These are phyloP conservation scores for Dipodomys spectabilis DNA, from an alignment of 2,113 vertebrate species.

Conservation along the genomic window DNA sequence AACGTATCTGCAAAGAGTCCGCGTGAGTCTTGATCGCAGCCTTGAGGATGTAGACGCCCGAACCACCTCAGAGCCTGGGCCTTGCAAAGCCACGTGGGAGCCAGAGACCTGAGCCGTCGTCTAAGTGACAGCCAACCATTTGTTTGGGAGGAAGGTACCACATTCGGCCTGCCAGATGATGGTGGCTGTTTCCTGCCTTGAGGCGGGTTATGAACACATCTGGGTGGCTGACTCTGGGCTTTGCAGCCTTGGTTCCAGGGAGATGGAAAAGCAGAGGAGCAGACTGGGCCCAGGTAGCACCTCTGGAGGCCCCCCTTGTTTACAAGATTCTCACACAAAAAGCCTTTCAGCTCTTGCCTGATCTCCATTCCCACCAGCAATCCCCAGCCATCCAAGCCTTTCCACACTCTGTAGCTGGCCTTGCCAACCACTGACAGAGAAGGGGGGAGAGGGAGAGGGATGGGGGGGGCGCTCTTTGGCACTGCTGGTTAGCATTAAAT, in stretches of 20 bases:
- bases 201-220: constrained; percentile 30
- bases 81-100: background rate
- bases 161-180: background rate
- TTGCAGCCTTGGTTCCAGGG: background rate
- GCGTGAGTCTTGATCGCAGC: background rate
- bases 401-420: background rate
- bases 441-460: background rate
- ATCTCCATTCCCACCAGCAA: background rate
- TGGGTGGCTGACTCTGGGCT: background rate
- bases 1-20: background rate
- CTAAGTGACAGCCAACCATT: constrained; percentile 31
- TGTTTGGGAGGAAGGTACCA: constrained; percentile 21
- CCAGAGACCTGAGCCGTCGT: background rate
- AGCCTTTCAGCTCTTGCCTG: constrained; percentile 20
- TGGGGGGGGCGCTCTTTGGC: constrained; percentile 69
- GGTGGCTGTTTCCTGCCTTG: background rate
- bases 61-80: background rate
- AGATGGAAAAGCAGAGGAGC: background rate
- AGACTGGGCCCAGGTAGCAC: constrained; percentile 28
- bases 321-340: constrained; percentile 74
- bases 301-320: constrained; percentile 61
- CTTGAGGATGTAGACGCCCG: background rate
- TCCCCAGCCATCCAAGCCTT: constrained; percentile 47
- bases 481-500: constrained; percentile 69
- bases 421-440: constrained; percentile 39